Percentiles rank a stretch among this genome's conserved stretches.
Evolutionary conservation across 2,888 invertebrate genomes (phyloP).

Genomic region (Trissolcus japonicus): DNA sequence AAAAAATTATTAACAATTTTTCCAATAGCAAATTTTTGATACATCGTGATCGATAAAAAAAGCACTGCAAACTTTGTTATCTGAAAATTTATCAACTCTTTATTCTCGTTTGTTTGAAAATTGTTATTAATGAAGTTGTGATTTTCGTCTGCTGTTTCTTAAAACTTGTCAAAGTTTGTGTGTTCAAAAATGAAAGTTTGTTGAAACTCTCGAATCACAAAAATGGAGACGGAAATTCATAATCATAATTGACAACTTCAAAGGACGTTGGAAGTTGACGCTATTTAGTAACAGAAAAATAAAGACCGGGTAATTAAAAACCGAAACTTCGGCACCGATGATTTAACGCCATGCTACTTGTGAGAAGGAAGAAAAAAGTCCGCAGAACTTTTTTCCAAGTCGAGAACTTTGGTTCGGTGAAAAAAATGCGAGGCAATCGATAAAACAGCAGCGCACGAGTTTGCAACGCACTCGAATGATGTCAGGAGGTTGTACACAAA

Average conservation of each 20-base stretch:
- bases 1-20: too few relatives aligned
- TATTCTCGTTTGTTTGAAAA: too few relatives aligned
- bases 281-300: slow-evolving; percentile 5
- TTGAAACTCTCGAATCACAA: too few relatives aligned
- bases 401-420: neutral
- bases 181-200: neutral
- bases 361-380: neutral
- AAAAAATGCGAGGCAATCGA: slow-evolving; percentile 10
- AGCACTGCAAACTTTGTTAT: too few relatives aligned
- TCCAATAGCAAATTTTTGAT: too few relatives aligned
- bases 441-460: slow-evolving; percentile 2
- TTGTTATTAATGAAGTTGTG: too few relatives aligned
- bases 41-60: too few relatives aligned
- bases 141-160: too few relatives aligned
- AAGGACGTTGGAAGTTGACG: neutral
- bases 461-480: neutral
- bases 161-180: neutral
- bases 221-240: neutral
- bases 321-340: slow-evolving; percentile 2
- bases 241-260: slow-evolving; percentile 5
- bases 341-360: neutral
- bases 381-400: slow-evolving; percentile 4
- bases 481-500: too few relatives aligned
- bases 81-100: too few relatives aligned
- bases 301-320: neutral